Evolutionary conservation across 1,140 invertebrate genomes (phyloP), one percentile per base, ranked within the genome.

Genomic region (Aleiodes sp.): DNA sequence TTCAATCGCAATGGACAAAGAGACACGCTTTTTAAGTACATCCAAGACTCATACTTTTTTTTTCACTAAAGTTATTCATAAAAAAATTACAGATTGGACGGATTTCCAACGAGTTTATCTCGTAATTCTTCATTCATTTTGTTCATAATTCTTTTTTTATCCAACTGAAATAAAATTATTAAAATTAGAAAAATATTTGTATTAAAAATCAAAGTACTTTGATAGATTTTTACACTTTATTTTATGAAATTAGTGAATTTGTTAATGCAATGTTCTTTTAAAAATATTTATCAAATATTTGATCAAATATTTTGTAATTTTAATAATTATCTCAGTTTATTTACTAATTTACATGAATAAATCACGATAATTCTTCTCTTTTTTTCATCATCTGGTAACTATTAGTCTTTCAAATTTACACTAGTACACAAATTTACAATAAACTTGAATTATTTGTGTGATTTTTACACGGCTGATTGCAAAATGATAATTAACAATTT

Each of bases 11-110:
- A 59, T 29, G 2, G n/a, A 33, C 28, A 59, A 29, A 59, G n/a
- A 59, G 56, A 26, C 24, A 63, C 24, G 21, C 19, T 64, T 31
- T 31, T 65, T 64, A 64, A 64, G 35, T 46, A 64, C 61, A 64
- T n/a, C n/a, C 16, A 52, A 16, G 16, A 52, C 46, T 52, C 24
- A 12, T 28, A 46, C 10, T 37, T n/a, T 21, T 52, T 52, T 46
- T 63, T 37, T 52, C 39, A 12, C 21, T 31, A 14, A 43, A 43
- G 9, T 37, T 52, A 16, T 43, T 16, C 6, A 14, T 52, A 46
- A 31, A 52, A 68, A 61, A 56, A 62, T 62, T 68, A 68, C 31
- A 19, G 46, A 60, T 21, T 68, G 59, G 59, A 68, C 67, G 67
- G 67, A 68, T 62, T 68, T 35, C n/a, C n/a, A 14, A 61, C 16